Evolutionary conservation across 2,797 vertebrate species (phyloP), one percentile per base, ranked within the genome.

Genomic region (Danio aesculapii): DNA sequence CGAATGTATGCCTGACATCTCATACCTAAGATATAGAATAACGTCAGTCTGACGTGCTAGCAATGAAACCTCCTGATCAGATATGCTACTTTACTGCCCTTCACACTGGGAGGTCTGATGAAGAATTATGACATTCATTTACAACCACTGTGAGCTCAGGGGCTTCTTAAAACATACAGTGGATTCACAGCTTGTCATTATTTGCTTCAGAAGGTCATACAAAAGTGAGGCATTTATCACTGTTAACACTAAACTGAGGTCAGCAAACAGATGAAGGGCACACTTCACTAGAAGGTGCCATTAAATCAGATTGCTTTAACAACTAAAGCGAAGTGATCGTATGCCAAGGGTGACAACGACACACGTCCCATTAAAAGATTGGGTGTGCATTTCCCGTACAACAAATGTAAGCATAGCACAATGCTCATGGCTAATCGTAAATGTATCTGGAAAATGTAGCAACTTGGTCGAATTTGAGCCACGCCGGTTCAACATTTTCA

Each of bases 91-190:
- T 84, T 47, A 30, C 68, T 55, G 44, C 41, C 46, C n/a, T 63
- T 72, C 55, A 3, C 5, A 49, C 41, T 83, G 66, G 78, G 76
- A 85, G 84, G 62, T 50, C 78, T 71, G 44, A 68, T 82, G 46
- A 72, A 79, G 50, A 81, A 69, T 69, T 58, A 77, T 71, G 58
- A 62, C n/a, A 44, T 83, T 69, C 69, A 55, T 75, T 58, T 52
- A 50, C 53, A 70, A 44, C 16, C 62, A 59, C 55, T 52, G 63
- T 69, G 39, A 55, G 64, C 43, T 71, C 55, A 76, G 68, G 5
- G 73, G 47, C 52, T 49, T 75, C 17, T 63, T 10, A 70, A 79
- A 79, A 83, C 44, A 74, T 72, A 77, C 59, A n/a, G 39, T 14
- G 19, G 63, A 81, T 77, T 81, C 41, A 59, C 52, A 50, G 77